phyloP scores from a whole-genome alignment of 64 coral and sea anemone species.

The Porites australiensis region DNA sequence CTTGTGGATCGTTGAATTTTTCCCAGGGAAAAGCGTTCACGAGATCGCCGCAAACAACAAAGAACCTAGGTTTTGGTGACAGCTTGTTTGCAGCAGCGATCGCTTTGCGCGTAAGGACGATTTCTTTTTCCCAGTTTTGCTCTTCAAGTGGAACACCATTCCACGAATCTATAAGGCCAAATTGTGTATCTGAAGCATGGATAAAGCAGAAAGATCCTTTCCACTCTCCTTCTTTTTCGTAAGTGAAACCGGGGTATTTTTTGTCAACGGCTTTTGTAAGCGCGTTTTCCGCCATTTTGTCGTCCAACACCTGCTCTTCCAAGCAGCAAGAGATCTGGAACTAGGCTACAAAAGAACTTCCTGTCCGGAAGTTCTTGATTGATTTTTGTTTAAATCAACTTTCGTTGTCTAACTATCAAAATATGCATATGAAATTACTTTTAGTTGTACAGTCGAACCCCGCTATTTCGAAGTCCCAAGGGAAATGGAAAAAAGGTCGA shows the following conservation, averaged over 20 bases:
- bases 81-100: slow-evolving; percentile 85
- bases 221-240: slow-evolving; percentile 92
- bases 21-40: slow-evolving; percentile 91
- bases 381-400: no score
- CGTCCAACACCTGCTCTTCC: slow-evolving; percentile 34
- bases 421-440: no score
- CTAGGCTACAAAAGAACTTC: slow-evolving; percentile 8
- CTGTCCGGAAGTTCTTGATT: not conserved
- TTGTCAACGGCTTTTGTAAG: slow-evolving; percentile 67
- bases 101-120: slow-evolving; percentile 86
- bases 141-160: slow-evolving; percentile 82
- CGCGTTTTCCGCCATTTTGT: slow-evolving; percentile 72
- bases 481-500: no score
- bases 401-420: no score
- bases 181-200: slow-evolving; percentile 94
- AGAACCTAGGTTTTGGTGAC: slow-evolving; percentile 92
- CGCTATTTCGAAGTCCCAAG: no score
- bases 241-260: slow-evolving; percentile 83
- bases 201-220: slow-evolving; percentile 94
- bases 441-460: no score
- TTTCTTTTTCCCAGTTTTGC: slow-evolving; percentile 89
- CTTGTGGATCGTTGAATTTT: slow-evolving; percentile 86
- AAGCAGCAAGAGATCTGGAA: slow-evolving; percentile 5
- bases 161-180: slow-evolving; percentile 97
- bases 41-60: slow-evolving; percentile 98